A percentile compares a stretch with the other conserved stretches of the same genome.
Conservation (phyloP, 2,113 vertebrate genomes). For the Cyprinodon brontotheroides region DNA sequence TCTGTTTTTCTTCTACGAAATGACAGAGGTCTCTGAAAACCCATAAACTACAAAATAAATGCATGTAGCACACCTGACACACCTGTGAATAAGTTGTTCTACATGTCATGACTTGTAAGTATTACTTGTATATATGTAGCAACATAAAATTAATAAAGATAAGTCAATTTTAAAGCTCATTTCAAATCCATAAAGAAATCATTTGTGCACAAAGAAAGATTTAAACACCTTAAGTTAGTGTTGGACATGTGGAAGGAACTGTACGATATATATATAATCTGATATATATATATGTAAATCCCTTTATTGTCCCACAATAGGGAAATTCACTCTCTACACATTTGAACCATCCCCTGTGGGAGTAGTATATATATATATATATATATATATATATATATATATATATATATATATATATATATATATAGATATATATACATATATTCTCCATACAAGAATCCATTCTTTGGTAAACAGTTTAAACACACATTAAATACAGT, state of each 20-base stretch:
- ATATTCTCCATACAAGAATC: too few relatives aligned
- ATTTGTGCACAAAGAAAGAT: not conserved
- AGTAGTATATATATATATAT: too few relatives aligned
- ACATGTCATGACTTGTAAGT: not conserved
- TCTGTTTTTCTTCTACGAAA: not conserved
- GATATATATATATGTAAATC: too few relatives aligned
- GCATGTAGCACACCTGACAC: not conserved
- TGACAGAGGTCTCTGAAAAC: slow-evolving; percentile 14
- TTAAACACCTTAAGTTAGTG: not conserved
- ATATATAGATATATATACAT: too few relatives aligned
- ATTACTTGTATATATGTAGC: slow-evolving; percentile 10
- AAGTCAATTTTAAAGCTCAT: not conserved
- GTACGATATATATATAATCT: too few relatives aligned
- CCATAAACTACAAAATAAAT: slow-evolving; percentile 16
- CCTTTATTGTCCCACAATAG: too few relatives aligned
- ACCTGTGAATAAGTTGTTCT: slow-evolving; percentile 1
- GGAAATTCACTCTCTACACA: too few relatives aligned
- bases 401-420: too few relatives aligned
- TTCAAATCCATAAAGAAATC: not conserved
- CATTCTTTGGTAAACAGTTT: too few relatives aligned
- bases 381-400: too few relatives aligned
- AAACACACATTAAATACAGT: too few relatives aligned
- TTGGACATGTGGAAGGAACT: not conserved
- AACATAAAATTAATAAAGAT: slow-evolving; percentile 18
- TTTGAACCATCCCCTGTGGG: too few relatives aligned